A percentile compares a stretch with the other conserved stretches of the same genome.
Evolutionary conservation across 2,113 vertebrate species (phyloP).

Genomic region (Raja brachyura): DNA sequence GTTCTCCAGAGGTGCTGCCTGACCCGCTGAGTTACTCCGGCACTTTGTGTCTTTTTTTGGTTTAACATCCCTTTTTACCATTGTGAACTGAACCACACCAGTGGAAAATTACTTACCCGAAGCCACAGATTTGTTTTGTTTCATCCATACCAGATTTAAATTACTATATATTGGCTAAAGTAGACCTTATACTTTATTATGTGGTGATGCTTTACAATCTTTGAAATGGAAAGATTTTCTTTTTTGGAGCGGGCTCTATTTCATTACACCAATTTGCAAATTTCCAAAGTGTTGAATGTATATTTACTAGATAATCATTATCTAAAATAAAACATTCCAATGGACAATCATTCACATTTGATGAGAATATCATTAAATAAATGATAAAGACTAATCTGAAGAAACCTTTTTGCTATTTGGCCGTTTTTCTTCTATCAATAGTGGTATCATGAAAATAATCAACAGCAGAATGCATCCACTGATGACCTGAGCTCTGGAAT

Average conservation of each 20-base stretch:
- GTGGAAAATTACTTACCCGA: too few species aligned
- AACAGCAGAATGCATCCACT: neutral
- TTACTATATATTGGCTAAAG: neutral
- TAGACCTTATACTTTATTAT: neutral
- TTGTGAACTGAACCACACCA: neutral
- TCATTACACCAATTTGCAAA: neutral
- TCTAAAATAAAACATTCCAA: neutral
- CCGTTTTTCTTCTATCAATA: neutral
- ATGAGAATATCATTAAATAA: neutral
- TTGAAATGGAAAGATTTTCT: neutral
- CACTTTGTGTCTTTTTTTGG: neutral
- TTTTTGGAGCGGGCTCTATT: neutral
- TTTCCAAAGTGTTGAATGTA: neutral
- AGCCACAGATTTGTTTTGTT: neutral
- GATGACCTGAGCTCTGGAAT: neutral
- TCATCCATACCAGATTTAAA: neutral
- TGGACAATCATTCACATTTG: neutral
- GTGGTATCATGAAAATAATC: neutral
- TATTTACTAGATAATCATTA: neutral
- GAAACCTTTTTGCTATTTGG: neutral
- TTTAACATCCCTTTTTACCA: neutral
- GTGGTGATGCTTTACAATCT: neutral
- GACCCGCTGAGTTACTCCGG: too few species aligned
- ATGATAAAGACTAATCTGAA: neutral
- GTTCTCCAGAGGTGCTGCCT: too few species aligned